Percentiles rank a stretch among this genome's conserved stretches.
phyloP scores from a whole-genome alignment of 2,113 vertebrate species.

The Sardina pilchardus region DNA sequence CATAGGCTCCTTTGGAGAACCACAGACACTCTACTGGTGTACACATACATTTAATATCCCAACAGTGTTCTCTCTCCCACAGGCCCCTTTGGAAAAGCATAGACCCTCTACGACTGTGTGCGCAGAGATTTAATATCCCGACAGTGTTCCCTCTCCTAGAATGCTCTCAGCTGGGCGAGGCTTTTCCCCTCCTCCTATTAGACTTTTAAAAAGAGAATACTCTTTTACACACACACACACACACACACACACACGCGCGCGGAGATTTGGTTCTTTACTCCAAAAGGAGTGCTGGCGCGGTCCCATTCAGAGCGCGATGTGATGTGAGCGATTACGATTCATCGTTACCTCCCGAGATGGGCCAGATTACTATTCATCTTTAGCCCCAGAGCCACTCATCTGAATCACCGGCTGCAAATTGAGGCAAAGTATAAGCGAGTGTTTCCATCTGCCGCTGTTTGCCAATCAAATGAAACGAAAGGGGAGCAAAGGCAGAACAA shows the following conservation, averaged over 20 bases:
- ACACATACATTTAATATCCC: too few relatives aligned
- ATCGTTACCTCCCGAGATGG: neutral
- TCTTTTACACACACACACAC: neutral
- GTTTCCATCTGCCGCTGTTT: neutral
- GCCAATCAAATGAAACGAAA: neutral
- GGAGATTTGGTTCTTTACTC: neutral
- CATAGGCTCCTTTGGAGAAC: too few relatives aligned
- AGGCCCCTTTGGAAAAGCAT: too few relatives aligned
- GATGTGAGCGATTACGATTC: constrained; percentile 1
- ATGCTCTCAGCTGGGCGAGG: neutral
- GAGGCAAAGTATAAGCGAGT: neutral
- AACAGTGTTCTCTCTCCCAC: too few relatives aligned
- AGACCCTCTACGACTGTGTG: too few relatives aligned
- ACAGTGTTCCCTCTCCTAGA: neutral
- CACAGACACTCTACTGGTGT: too few relatives aligned
- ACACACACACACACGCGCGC: neutral
- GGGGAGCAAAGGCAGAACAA: neutral
- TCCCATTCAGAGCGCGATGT: neutral
- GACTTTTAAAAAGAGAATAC: neutral
- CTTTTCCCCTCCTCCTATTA: neutral
- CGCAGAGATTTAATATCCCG: too few relatives aligned
- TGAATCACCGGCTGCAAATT: neutral
- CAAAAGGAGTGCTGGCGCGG: neutral
- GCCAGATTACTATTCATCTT: neutral
- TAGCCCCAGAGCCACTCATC: neutral